Evolutionary conservation across 1,140 invertebrate species (phyloP).

Genomic region (Vanessa atalanta): DNA sequence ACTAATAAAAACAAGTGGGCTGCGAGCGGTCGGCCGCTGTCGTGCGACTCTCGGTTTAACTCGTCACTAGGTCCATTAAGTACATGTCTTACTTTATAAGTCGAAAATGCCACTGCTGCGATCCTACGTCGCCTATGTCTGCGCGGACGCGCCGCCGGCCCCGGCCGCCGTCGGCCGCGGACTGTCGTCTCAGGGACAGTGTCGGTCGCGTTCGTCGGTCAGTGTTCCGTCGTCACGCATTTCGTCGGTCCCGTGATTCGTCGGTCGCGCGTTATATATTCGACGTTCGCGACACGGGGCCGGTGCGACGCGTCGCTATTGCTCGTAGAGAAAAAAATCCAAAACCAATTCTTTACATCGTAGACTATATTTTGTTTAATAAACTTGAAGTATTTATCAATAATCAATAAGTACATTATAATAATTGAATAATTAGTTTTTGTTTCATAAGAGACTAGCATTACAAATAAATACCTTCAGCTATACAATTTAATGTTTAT

Average conservation of each 20-base stretch:
- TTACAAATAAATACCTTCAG: conserved; percentile 81
- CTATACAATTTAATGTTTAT: conserved; percentile 80
- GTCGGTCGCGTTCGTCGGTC: conserved; percentile 39
- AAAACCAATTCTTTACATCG: conserved; percentile 79
- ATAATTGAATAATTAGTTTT: conserved; percentile 81
- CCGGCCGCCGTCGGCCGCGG: conserved; percentile 19
- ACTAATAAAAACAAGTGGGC: conserved; percentile 70
- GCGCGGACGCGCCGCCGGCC: conserved; percentile 32
- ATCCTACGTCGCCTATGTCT: conserved; percentile 72
- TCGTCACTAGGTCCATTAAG: conserved; percentile 69
- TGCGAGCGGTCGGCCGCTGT: conserved; percentile 62
- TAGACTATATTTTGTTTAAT: conserved; percentile 79
- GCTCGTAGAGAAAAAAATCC: conserved; percentile 75
- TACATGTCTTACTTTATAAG: conserved; percentile 77
- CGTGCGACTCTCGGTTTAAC: conserved; percentile 54
- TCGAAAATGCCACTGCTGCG: conserved; percentile 78
- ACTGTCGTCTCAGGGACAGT: conserved; percentile 4
- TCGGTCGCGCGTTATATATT: not conserved
- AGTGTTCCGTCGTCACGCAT: too few species aligned
- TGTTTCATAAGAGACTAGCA: conserved; percentile 81
- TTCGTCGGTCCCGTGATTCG: not conserved
- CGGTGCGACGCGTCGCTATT: conserved; percentile 58
- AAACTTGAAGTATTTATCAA: conserved; percentile 81
- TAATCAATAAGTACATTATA: conserved; percentile 81
- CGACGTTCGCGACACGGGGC: conserved; percentile 22